Evolutionary conservation across 2,797 vertebrate species (phyloP).

Genomic region (Acrossocheilus fasciatus): DNA sequence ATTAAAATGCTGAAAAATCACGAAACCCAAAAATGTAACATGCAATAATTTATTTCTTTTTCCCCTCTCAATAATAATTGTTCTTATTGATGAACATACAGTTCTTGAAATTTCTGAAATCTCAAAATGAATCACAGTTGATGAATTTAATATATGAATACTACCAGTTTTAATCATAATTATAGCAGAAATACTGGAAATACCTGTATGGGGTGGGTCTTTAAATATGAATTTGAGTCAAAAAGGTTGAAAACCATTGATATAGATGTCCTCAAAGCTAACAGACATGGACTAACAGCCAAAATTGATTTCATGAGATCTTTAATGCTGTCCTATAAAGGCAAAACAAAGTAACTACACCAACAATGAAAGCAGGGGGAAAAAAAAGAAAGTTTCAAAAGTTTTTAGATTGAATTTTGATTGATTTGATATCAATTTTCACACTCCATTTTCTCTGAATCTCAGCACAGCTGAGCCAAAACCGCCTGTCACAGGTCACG

Average conservation of each 20-base stretch:
- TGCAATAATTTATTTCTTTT: background rate
- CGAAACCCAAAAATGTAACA: background rate
- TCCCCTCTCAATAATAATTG: too few species aligned
- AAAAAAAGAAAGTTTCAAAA: background rate
- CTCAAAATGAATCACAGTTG: background rate
- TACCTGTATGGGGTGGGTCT: background rate
- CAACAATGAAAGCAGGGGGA: background rate
- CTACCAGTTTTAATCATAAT: background rate
- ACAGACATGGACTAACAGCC: background rate
- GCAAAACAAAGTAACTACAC: background rate
- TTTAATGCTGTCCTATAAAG: slow-evolving; percentile 4
- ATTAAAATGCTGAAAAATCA: background rate
- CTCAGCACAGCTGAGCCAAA: slow-evolving; percentile 33
- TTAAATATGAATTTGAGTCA: background rate
- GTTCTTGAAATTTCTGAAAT: background rate
- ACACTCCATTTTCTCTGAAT: slow-evolving; percentile 34
- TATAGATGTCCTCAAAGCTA: background rate
- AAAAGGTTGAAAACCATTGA: background rate
- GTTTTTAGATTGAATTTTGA: slow-evolving; percentile 31
- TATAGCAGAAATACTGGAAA: background rate
- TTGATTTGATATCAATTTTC: slow-evolving; percentile 29
- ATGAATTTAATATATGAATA: background rate
- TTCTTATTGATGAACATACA: background rate
- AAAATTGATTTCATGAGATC: background rate
- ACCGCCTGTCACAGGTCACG: slow-evolving; percentile 15